Evolutionary conservation across 2,113 vertebrate genomes (phyloP), one percentile per base, ranked within the genome.

Genomic region (Phyllostomus discolor): DNA sequence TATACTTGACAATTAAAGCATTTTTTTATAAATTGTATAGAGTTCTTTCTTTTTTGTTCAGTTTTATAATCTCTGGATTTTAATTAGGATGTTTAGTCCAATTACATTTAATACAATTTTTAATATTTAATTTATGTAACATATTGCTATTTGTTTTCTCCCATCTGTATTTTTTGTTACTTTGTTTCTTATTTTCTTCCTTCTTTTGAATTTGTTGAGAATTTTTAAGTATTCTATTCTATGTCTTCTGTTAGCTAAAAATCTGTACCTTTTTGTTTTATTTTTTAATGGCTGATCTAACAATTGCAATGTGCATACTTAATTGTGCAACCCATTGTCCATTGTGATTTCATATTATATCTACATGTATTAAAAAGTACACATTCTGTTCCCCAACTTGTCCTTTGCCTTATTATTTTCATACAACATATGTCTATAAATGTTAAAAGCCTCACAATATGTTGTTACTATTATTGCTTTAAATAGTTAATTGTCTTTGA

Each of bases 21-120:
- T 62, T 1, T 89, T 91, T 33, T 88, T 67, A 62, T 43, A 64
- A 94, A 64, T 22, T 82, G 3, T 69, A 54, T 59, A 52, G 22
- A 38, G 10, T 52, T 88, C 16, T 9, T 79, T 90, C 52, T 73
- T 95, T 92, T 88, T 64, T 35, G 84, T 41, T 48, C 11, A 64
- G 26, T 70, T 92, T 92, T 11, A 87, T 70, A 82, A 96, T 86
- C 38, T 95, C 48, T 96, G 69, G 10, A 22, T 97, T 62, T 78
- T 46, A 92, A 81, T 43, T 90, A 17, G 84, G 90, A 3, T 87
- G 4, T 72, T 90, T 86, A 80, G 52, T 48, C 28, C 19, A 88
- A 41, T 84, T 80, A 88, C 5, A 84, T 69, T 82, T 94, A 70
- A 35, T 67, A 85, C n/a, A 85, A 66, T 88, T 80, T 80, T 88